phyloP scores from a whole-genome alignment of 2,888 invertebrate species.

The Dasysyrphus tricinctus region DNA sequence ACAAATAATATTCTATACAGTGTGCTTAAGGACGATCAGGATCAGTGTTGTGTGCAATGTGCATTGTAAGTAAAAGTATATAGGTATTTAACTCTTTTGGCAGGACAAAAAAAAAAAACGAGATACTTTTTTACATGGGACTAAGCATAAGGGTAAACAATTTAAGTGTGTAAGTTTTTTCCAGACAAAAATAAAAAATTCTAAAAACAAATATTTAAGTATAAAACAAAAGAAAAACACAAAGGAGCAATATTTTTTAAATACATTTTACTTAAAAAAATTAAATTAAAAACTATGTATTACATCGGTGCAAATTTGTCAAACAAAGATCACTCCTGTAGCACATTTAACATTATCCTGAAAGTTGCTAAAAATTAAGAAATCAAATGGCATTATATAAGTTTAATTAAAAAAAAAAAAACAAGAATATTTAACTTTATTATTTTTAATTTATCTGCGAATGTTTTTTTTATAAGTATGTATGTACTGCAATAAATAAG shows the following conservation, averaged over 20 bases:
- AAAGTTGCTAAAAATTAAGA: slow-evolving; percentile 45
- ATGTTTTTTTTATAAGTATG: slow-evolving; percentile 4
- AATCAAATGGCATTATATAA: slow-evolving; percentile 62
- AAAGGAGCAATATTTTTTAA: slow-evolving; percentile 71
- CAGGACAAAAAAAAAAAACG: slow-evolving; percentile 16
- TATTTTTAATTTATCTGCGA: slow-evolving; percentile 25
- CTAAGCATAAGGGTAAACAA: slow-evolving; percentile 59
- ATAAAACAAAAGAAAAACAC: slow-evolving; percentile 26
- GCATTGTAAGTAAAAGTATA: slow-evolving; percentile 26
- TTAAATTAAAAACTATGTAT: slow-evolving; percentile 5
- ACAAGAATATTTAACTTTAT: slow-evolving; percentile 27
- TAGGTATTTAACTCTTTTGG: slow-evolving; percentile 30
- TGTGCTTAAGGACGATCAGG: slow-evolving; percentile 73
- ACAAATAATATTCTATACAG: slow-evolving; percentile 57
- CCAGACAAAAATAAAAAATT: slow-evolving; percentile 35
- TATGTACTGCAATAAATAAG: slow-evolving; percentile 3
- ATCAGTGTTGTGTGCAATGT: slow-evolving; percentile 62
- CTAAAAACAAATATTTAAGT: slow-evolving; percentile 34
- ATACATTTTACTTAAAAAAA: slow-evolving; percentile 48
- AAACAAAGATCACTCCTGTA: slow-evolving; percentile 39
- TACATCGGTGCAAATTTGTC: slow-evolving; percentile 62
- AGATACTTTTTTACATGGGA: slow-evolving; percentile 62
- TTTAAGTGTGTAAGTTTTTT: slow-evolving; percentile 40
- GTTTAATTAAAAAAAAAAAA: slow-evolving; percentile 29
- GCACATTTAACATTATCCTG: slow-evolving; percentile 69